Percentiles rank a stretch among this genome's conserved stretches.
phyloP scores from a whole-genome alignment of 1,140 invertebrate genomes.

The Aplysia californica region DNA sequence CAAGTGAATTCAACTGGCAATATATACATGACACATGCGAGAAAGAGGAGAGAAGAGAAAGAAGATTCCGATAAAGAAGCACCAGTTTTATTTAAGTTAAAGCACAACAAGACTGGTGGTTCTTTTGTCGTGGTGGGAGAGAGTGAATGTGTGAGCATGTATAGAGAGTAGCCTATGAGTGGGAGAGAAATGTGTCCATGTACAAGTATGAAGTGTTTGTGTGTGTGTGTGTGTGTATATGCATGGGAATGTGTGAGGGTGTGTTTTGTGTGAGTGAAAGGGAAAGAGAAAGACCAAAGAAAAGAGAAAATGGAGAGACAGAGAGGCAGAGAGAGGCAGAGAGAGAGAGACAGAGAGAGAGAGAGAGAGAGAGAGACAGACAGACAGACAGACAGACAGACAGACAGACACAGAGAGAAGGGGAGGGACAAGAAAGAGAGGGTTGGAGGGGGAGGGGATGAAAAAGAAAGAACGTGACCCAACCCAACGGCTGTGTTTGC shows the following conservation, averaged over 20 bases:
- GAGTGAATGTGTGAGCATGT: not conserved
- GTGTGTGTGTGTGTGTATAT: not conserved
- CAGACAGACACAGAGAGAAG: not conserved
- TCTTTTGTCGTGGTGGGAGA: not conserved
- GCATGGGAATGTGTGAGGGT: not conserved
- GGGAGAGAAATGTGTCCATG: not conserved
- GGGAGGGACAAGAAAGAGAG: not conserved
- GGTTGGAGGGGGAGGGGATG: not conserved
- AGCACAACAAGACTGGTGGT: not conserved
- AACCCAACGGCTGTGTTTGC: not conserved
- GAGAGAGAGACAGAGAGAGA: not conserved
- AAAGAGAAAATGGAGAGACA: not conserved
- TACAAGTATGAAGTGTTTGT: not conserved
- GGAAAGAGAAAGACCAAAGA: not conserved
- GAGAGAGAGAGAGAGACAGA: slow-evolving; percentile 6
- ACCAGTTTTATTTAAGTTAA: not conserved
- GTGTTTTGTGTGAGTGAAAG: not conserved
- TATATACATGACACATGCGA: not conserved
- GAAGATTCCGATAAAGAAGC: not conserved
- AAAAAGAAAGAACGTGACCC: not conserved
- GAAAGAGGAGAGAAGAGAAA: not conserved
- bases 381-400: not conserved
- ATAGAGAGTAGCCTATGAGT: not conserved
- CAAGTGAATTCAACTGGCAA: not conserved
- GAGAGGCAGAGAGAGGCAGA: slow-evolving; percentile 1